Evolutionary conservation across 1,140 invertebrate species (phyloP).

Genomic region (Sycophaga agraensis): DNA sequence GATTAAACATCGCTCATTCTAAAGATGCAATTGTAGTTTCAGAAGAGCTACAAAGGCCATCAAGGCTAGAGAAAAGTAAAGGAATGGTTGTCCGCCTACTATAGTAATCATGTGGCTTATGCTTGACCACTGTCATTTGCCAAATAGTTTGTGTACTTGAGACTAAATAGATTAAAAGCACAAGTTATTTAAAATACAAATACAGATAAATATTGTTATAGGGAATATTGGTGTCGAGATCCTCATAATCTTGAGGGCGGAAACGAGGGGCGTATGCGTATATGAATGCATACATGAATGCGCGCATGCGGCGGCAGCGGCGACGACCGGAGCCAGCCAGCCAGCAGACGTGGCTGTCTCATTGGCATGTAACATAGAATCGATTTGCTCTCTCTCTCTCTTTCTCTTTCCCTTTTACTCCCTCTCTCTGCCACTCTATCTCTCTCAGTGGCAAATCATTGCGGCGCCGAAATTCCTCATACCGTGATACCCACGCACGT

Average conservation of each 20-base stretch:
- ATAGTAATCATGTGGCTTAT: slow-evolving; percentile 5
- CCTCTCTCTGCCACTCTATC: background rate
- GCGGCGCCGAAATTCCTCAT: background rate
- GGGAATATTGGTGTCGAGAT: background rate
- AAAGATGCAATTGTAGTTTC: background rate
- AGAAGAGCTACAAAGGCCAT: background rate
- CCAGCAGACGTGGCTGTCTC: slow-evolving; percentile 37
- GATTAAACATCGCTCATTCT: background rate
- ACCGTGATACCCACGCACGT: too few relatives aligned
- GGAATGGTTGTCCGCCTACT: background rate
- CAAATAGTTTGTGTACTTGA: too few relatives aligned
- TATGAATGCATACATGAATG: slow-evolving; percentile 7
- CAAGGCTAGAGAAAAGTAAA: background rate
- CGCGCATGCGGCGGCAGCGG: slow-evolving; percentile 2
- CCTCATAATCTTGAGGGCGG: slow-evolving; percentile 29
- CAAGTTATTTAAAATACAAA: too few relatives aligned
- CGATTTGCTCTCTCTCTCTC: slow-evolving; percentile 32
- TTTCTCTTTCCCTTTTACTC: background rate
- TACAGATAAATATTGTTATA: too few relatives aligned
- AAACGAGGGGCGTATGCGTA: slow-evolving; percentile 47
- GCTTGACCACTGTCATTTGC: slow-evolving; percentile 13
- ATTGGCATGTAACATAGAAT: slow-evolving; percentile 32
- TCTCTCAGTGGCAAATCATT: too few relatives aligned
- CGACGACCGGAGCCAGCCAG: slow-evolving; percentile 25
- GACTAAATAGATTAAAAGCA: too few relatives aligned